These are phyloP conservation scores for Camponotus pennsylvanicus DNA, from an alignment of 1,140 invertebrate genomes.

Conservation along the genomic window DNA sequence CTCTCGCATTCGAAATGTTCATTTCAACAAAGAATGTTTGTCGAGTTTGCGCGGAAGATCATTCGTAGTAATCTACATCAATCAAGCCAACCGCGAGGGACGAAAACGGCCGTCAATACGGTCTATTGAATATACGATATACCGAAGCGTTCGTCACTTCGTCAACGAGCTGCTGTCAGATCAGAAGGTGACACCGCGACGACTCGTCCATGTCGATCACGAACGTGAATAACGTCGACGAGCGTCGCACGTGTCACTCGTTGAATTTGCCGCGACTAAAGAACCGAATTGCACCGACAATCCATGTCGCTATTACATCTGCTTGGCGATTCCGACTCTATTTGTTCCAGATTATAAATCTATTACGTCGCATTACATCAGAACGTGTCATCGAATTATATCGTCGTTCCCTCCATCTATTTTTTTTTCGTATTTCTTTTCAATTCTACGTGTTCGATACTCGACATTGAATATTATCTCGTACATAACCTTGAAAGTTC, in stretches of 20 bases:
- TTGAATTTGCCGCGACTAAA: constrained; percentile 8
- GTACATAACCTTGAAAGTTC: background rate
- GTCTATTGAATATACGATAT: background rate
- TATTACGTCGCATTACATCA: background rate
- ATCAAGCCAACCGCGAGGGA: constrained; percentile 20
- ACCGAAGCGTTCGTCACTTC: constrained; percentile 26
- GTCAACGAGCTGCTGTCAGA: constrained; percentile 41
- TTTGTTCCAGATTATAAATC: background rate
- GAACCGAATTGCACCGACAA: constrained; percentile 32
- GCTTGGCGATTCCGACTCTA: background rate
- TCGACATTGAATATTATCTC: background rate
- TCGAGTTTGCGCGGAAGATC: constrained; percentile 12
- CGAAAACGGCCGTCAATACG: constrained; percentile 34
- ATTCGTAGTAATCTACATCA: constrained; percentile 42
- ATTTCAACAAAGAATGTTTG: background rate
- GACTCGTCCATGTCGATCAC: constrained; percentile 46
- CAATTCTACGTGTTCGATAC: background rate
- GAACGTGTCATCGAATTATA: background rate
- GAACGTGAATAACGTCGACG: constrained; percentile 39
- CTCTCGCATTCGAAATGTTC: constrained; percentile 26
- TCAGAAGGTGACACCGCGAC: constrained; percentile 51
- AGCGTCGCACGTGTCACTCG: constrained; percentile 53
- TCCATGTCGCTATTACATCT: background rate
- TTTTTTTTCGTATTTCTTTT: background rate
- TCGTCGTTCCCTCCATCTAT: background rate